These are phyloP conservation scores for Eristalis intricaria DNA, from an alignment of 2,888 invertebrate genomes.

Conservation along the genomic window DNA sequence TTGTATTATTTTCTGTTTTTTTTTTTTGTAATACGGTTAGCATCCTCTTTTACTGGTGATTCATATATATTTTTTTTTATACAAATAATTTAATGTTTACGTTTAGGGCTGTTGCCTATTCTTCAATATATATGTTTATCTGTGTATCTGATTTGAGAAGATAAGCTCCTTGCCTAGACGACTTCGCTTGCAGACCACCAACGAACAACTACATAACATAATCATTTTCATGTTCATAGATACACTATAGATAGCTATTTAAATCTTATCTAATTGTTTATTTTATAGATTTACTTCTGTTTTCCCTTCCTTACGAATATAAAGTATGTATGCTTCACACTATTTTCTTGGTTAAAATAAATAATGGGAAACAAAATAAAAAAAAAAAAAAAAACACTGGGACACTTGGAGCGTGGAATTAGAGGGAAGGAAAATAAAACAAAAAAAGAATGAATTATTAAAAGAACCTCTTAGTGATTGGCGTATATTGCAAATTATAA, in stretches of 20 bases:
- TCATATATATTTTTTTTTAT: slow-evolving; percentile 30
- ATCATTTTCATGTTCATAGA: slow-evolving; percentile 57
- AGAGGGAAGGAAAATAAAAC: slow-evolving; percentile 17
- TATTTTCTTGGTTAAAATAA: slow-evolving; percentile 20
- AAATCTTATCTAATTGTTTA: slow-evolving; percentile 62
- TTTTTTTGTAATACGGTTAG: slow-evolving; percentile 23
- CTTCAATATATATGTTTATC: neutral
- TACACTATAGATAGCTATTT: slow-evolving; percentile 65
- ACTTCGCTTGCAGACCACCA: slow-evolving; percentile 49
- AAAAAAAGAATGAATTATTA: slow-evolving; percentile 30
- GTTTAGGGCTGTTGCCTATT: slow-evolving; percentile 25
- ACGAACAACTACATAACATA: slow-evolving; percentile 42
- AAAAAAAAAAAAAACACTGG: neutral
- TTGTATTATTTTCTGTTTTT: slow-evolving; percentile 32
- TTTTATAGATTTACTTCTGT: slow-evolving; percentile 49
- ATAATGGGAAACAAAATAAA: neutral
- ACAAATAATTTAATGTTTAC: slow-evolving; percentile 55
- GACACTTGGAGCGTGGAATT: neutral
- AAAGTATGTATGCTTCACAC: slow-evolving; percentile 39
- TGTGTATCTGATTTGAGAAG: slow-evolving; percentile 27
- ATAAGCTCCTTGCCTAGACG: slow-evolving; percentile 40
- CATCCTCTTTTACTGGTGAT: slow-evolving; percentile 21
- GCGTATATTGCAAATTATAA: slow-evolving; percentile 60
- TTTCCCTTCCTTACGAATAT: slow-evolving; percentile 50
- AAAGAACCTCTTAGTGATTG: slow-evolving; percentile 63